Conservation (phyloP, 2,888 invertebrate species). For the Drosophila colorata region DNA sequence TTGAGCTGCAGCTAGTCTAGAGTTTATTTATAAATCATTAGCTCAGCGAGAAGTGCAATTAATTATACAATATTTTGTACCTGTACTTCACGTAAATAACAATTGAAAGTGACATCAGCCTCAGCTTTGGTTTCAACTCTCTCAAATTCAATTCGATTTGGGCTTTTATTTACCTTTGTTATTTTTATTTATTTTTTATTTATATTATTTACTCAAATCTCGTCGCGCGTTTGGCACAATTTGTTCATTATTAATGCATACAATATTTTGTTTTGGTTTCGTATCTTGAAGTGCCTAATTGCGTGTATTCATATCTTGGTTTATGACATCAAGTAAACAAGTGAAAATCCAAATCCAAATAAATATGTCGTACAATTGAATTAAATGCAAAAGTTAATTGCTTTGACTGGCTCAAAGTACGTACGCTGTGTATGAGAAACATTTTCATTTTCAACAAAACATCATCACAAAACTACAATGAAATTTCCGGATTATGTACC, state of each 20-base stretch:
- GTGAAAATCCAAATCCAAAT: constrained; percentile 31
- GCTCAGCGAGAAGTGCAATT: constrained; percentile 51
- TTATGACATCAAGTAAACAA: constrained; percentile 38
- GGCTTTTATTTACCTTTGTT: constrained; percentile 1
- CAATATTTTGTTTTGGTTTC: constrained; percentile 27
- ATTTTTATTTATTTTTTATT: constrained; percentile 1
- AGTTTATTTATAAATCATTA: constrained; percentile 70
- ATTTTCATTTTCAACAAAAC: constrained; percentile 46
- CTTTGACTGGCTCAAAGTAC: constrained; percentile 59
- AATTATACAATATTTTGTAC: constrained; percentile 30
- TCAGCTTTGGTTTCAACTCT: constrained; percentile 15
- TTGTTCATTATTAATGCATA: constrained; percentile 34
- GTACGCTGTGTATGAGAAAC: constrained; percentile 55
- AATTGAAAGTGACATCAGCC: constrained; percentile 71
- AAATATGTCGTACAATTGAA: constrained; percentile 66
- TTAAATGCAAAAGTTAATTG: constrained; percentile 62
- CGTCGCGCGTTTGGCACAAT: constrained; percentile 17
- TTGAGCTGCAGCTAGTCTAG: constrained; percentile 32
- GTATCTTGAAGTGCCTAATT: constrained; percentile 52
- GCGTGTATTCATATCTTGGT: constrained; percentile 50
- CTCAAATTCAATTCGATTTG: constrained; percentile 15
- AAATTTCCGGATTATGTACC: constrained; percentile 84
- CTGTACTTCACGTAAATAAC: constrained; percentile 27
- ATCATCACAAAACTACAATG: constrained; percentile 53
- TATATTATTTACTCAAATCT: constrained; percentile 23